phyloP scores from a whole-genome alignment of 1,140 invertebrate species.

The Bombus difficillimus region DNA sequence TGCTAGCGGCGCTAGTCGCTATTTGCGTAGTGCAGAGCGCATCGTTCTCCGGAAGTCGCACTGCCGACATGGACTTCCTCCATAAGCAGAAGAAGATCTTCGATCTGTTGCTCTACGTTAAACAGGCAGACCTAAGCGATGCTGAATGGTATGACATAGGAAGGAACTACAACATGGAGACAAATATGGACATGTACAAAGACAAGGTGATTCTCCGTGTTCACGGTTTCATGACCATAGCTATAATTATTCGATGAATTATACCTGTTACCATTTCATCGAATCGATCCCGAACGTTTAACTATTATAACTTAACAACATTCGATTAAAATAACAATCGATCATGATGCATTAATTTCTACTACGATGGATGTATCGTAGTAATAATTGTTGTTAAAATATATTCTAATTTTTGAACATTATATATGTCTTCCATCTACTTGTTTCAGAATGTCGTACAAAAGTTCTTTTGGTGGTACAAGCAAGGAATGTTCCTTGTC shows the following conservation, averaged over 20 bases:
- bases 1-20: constrained; percentile 46
- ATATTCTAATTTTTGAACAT: background rate
- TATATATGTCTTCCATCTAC: background rate
- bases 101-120: constrained; percentile 85
- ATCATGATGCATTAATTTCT: no score
- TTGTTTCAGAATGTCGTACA: constrained; percentile 84
- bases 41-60: constrained; percentile 1
- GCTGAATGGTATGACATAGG: constrained; percentile 82
- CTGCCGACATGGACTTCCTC: constrained; percentile 75
- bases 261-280: no score
- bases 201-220: constrained; percentile 64
- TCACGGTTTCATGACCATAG: no score
- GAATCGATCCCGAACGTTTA: no score
- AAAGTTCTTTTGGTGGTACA: constrained; percentile 84
- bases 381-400: no score
- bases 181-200: constrained; percentile 81
- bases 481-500: constrained; percentile 83
- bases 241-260: no score
- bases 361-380: no score
- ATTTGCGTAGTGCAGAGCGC: constrained; percentile 31
- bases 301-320: no score
- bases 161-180: constrained; percentile 83
- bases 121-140: constrained; percentile 83
- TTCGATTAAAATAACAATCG: no score
- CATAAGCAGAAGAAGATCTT: constrained; percentile 85